Conservation (phyloP, 2,113 vertebrate genomes). For the Narcine bancroftii region DNA sequence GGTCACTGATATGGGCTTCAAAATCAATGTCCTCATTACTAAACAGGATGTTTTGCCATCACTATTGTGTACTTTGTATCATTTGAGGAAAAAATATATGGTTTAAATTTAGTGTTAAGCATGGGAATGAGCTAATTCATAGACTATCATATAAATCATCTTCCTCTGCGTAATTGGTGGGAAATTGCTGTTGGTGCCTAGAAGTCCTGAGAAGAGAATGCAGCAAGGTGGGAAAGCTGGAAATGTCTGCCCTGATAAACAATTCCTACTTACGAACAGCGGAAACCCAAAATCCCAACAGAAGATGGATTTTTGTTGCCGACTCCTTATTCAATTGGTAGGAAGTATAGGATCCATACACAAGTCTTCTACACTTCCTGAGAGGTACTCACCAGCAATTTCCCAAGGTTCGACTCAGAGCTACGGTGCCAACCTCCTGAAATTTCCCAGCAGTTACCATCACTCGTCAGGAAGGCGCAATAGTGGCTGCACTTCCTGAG, state of each 20-base stretch:
- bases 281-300: neutral
- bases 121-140: neutral
- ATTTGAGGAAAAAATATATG: neutral
- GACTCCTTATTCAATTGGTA: too few species aligned
- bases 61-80: neutral
- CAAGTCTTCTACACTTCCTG: too few species aligned
- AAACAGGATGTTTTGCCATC: slow-evolving; percentile 1
- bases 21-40: neutral
- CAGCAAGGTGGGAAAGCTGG: neutral
- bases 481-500: too few species aligned
- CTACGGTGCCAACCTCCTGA: too few species aligned
- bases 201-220: neutral
- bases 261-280: neutral
- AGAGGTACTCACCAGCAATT: too few species aligned
- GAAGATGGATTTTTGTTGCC: neutral
- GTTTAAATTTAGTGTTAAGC: slow-evolving; percentile 6
- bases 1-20: neutral
- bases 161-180: neutral
- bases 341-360: too few species aligned
- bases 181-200: neutral
- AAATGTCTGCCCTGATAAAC: neutral
- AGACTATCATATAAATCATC: neutral
- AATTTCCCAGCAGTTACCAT: too few species aligned
- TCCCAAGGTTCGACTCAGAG: too few species aligned
- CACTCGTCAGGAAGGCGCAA: too few species aligned